These are phyloP conservation scores for Drosophila pegasa DNA, from an alignment of 2,888 invertebrate species.

Conservation along the genomic window DNA sequence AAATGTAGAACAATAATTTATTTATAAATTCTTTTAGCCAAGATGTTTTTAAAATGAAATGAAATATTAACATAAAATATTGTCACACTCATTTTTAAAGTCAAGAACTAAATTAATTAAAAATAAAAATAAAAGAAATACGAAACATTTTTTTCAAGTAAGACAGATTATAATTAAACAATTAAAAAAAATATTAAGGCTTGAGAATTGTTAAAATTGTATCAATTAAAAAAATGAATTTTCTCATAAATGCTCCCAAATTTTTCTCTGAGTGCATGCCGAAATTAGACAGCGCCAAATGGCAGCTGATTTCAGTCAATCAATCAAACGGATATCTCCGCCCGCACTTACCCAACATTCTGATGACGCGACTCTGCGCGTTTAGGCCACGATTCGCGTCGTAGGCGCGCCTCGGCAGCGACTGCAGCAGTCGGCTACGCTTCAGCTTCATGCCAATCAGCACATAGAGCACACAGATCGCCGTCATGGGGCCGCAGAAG, in stretches of 20 bases:
- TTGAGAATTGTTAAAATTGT: too few relatives aligned
- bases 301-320: slow-evolving; percentile 62
- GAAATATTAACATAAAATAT: too few relatives aligned
- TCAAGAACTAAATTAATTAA: not conserved
- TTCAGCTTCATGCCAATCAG: slow-evolving; percentile 90
- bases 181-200: too few relatives aligned
- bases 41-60: too few relatives aligned
- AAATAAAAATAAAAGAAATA: too few relatives aligned
- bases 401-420: slow-evolving; percentile 86
- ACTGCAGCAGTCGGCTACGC: slow-evolving; percentile 87
- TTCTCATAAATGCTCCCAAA: not conserved
- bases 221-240: not conserved
- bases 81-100: too few relatives aligned
- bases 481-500: slow-evolving; percentile 94
- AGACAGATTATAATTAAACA: too few relatives aligned
- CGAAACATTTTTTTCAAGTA: too few relatives aligned
- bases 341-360: slow-evolving; percentile 90
- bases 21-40: too few relatives aligned
- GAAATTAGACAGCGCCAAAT: slow-evolving; percentile 35
- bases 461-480: slow-evolving; percentile 93
- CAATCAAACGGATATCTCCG: slow-evolving; percentile 61
- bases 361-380: slow-evolving; percentile 89
- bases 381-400: slow-evolving; percentile 86
- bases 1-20: too few relatives aligned
- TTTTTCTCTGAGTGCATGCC: slow-evolving; percentile 7